Evolutionary conservation across 2,797 vertebrate species (phyloP).

Genomic region (Anguilla megastoma): DNA sequence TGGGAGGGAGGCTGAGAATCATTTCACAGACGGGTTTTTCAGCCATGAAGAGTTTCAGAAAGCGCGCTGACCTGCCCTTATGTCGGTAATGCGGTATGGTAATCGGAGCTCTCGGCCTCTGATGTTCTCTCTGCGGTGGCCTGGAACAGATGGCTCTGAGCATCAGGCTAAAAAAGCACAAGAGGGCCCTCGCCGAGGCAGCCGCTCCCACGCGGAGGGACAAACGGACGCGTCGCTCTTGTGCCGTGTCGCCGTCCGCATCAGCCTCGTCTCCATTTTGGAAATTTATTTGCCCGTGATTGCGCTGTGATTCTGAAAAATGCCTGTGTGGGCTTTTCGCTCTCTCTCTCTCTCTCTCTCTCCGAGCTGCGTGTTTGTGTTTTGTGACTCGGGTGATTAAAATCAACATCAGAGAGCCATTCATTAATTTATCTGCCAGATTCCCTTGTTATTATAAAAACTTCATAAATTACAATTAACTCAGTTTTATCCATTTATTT

Average conservation of each 20-base stretch:
- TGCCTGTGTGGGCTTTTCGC: not conserved
- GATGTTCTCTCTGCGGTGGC: not conserved
- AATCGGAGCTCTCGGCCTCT: slow-evolving; percentile 22
- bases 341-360: too few species aligned
- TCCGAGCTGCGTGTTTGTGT: not conserved
- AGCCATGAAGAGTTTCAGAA: not conserved
- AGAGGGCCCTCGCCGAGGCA: not conserved
- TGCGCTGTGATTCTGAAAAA: not conserved
- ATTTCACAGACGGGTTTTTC: not conserved
- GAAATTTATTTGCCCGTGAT: not conserved
- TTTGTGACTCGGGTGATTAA: not conserved
- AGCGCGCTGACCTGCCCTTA: slow-evolving; percentile 22
- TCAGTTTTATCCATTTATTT: not conserved
- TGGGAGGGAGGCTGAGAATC: slow-evolving; percentile 12
- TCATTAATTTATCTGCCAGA: not conserved
- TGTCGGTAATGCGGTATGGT: slow-evolving; percentile 18
- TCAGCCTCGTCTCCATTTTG: not conserved
- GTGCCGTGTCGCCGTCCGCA: not conserved
- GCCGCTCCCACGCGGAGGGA: not conserved
- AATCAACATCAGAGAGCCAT: not conserved
- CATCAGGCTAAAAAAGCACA: slow-evolving; percentile 17
- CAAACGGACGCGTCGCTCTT: not conserved
- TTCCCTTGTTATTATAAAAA: slow-evolving; percentile 8
- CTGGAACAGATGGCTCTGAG: slow-evolving; percentile 10
- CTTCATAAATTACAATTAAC: not conserved